A percentile compares a stretch with the other conserved stretches of the same genome.
Conservation (phyloP, 2,888 invertebrate species). For the Noctua janthina region DNA sequence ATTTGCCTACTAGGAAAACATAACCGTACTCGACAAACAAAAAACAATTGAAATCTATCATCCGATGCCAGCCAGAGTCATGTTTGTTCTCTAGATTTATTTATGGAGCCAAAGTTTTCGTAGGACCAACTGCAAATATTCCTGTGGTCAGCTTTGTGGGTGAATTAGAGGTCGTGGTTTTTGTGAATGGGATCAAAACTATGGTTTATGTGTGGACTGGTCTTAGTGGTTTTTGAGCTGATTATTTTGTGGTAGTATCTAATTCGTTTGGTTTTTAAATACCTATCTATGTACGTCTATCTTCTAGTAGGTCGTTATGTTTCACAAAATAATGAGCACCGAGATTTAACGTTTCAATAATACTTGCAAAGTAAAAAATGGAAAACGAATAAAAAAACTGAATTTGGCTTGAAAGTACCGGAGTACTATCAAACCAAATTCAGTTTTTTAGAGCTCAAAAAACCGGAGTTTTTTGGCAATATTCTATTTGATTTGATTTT, state of each 20-base stretch:
- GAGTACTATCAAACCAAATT: too few relatives aligned
- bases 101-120: conserved; percentile 38
- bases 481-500: not conserved
- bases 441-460: too few relatives aligned
- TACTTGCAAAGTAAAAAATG: rapidly evolving
- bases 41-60: conserved; percentile 58
- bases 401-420: too few relatives aligned
- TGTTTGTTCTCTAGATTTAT: conserved; percentile 53
- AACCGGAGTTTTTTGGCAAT: not conserved
- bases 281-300: too few relatives aligned
- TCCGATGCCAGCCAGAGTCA: conserved; percentile 30
- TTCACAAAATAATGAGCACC: not conserved
- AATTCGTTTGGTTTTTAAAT: not conserved
- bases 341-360: not conserved
- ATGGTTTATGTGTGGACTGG: conserved; percentile 9
- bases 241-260: not conserved
- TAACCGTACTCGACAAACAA: conserved; percentile 17
- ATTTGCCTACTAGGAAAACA: conserved; percentile 20
- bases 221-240: conserved; percentile 13
- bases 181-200: conserved; percentile 15
- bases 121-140: conserved; percentile 36
- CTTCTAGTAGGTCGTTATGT: not conserved
- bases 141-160: conserved; percentile 21
- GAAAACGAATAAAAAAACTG: not conserved
- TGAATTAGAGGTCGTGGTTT: conserved; percentile 5